Conservation (phyloP, 2,888 invertebrate genomes). For the Amphipyra tragopoginis region DNA sequence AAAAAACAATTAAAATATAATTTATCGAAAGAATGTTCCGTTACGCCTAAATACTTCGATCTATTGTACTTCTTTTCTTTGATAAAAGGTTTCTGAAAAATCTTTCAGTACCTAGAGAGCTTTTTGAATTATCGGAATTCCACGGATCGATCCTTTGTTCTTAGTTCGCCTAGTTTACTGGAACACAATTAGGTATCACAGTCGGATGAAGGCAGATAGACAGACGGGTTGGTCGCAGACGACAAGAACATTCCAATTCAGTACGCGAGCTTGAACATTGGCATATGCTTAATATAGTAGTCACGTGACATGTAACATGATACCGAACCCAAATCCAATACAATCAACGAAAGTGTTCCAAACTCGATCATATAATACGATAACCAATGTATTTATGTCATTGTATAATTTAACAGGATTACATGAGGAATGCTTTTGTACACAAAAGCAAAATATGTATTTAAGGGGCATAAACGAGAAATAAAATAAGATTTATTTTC, state of each 20-base stretch:
- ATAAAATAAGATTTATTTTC: no score
- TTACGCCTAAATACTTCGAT: background rate
- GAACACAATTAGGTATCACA: conserved; percentile 26
- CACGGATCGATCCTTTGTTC: conserved; percentile 21
- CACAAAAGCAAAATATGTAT: no score
- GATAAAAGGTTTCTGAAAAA: background rate
- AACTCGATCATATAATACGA: background rate
- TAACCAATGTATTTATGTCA: conserved; percentile 8
- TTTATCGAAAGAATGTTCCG: background rate
- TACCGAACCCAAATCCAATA: conserved; percentile 3
- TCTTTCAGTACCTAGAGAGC: conserved; percentile 1
- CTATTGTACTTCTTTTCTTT: background rate
- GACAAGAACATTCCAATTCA: conserved; percentile 6
- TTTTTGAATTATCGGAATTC: conserved; percentile 17
- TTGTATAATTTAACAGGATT: background rate
- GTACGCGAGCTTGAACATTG: conserved; percentile 7
- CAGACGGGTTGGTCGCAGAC: background rate
- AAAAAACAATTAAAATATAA: no score
- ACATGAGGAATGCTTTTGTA: background rate
- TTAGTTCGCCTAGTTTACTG: conserved; percentile 7
- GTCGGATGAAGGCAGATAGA: background rate
- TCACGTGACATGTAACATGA: conserved; percentile 7
- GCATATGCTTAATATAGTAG: conserved; percentile 12
- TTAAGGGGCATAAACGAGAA: no score
- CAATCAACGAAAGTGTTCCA: conserved; percentile 8